Percentiles rank a stretch among this genome's conserved stretches.
These are phyloP conservation scores for Echinometra lucunter DNA, from an alignment of 53 echinoderm and acorn worm species.

Conservation along the genomic window DNA sequence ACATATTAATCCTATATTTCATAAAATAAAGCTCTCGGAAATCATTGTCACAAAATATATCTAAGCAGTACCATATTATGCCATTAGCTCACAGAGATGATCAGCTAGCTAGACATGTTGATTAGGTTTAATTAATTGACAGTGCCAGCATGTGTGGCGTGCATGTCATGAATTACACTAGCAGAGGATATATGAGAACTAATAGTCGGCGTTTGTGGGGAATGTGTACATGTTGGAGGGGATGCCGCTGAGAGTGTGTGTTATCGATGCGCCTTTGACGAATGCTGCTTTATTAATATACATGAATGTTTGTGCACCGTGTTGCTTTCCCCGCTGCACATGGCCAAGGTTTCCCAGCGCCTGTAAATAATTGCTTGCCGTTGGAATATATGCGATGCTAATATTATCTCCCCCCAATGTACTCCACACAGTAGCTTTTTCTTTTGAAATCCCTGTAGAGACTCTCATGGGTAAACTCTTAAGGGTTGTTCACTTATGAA, in stretches of 20 bases:
- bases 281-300: slow-evolving; percentile 16
- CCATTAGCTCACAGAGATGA: background rate
- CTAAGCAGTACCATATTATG: background rate
- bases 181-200: background rate
- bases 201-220: background rate
- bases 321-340: background rate
- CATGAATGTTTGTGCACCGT: slow-evolving; percentile 47
- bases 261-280: background rate
- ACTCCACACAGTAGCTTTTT: background rate
- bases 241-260: background rate
- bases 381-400: background rate
- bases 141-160: slow-evolving; percentile 20
- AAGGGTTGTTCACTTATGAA: too few relatives aligned
- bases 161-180: slow-evolving; percentile 24
- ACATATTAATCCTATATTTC: too few relatives aligned
- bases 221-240: background rate
- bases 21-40: too few relatives aligned
- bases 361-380: slow-evolving; percentile 1
- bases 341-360: background rate
- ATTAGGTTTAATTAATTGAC: background rate
- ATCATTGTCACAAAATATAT: background rate
- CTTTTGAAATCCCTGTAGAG: too few relatives aligned
- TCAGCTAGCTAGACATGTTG: background rate
- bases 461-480: too few relatives aligned
- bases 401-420: background rate